Percentiles rank a stretch among this genome's conserved stretches.
Conservation (phyloP, 2,888 invertebrate species). For the Xestoiulus laeticollis region DNA sequence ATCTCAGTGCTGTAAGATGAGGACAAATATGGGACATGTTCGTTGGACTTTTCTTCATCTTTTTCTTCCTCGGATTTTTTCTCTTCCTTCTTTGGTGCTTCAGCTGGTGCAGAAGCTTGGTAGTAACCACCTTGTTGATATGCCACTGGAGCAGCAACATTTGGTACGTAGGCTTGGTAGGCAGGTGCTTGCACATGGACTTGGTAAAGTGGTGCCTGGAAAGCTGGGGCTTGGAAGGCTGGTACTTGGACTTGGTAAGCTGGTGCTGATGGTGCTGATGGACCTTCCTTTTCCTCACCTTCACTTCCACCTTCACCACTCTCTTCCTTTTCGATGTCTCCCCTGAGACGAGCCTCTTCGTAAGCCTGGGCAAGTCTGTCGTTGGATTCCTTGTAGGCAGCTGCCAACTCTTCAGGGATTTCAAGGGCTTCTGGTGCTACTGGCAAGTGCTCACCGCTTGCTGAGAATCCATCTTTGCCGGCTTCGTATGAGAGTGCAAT, state of each 20-base stretch:
- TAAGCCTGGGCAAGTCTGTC: conserved; percentile 46
- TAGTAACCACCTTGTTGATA: background rate
- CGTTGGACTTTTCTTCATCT: background rate
- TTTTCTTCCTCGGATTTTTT: background rate
- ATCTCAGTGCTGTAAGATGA: conserved; percentile 35
- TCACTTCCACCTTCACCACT: conserved; percentile 20
- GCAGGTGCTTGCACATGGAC: conserved; percentile 44
- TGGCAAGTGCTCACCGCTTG: conserved; percentile 69
- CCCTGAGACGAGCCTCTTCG: conserved; percentile 30
- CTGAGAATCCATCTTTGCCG: conserved; percentile 80
- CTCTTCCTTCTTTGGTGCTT: background rate
- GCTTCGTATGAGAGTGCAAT: conserved; percentile 71
- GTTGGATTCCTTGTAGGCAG: conserved; percentile 45
- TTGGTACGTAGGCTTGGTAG: background rate
- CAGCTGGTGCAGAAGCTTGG: background rate
- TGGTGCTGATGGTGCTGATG: conserved; percentile 15
- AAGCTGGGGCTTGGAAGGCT: background rate
- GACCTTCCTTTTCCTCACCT: background rate
- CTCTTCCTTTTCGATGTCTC: conserved; percentile 25
- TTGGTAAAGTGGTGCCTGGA: background rate
- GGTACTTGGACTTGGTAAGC: background rate
- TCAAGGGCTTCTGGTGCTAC: conserved; percentile 46
- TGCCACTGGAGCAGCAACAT: conserved; percentile 25
- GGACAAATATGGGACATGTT: background rate
- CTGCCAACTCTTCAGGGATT: conserved; percentile 34